Percentiles rank a stretch among this genome's conserved stretches.
Conservation (phyloP, 2,113 vertebrate genomes). For the Raja brachyura region DNA sequence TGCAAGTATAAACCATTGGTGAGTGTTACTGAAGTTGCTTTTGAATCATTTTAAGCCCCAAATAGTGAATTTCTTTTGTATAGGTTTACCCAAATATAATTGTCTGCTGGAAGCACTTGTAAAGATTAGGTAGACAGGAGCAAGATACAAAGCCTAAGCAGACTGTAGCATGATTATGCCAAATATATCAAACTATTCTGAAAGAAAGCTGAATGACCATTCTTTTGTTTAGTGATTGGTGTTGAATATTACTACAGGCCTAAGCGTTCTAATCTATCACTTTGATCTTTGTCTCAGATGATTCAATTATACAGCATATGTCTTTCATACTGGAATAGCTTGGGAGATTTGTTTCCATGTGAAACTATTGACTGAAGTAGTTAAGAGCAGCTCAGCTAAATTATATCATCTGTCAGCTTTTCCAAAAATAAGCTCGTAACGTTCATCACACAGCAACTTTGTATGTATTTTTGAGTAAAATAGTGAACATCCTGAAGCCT, state of each 20-base stretch:
- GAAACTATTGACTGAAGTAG: conserved; percentile 38
- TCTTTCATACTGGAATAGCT: conserved; percentile 27
- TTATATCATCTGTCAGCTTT: conserved; percentile 37
- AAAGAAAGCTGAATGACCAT: conserved; percentile 24
- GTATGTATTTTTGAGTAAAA: conserved; percentile 36
- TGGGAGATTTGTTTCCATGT: conserved; percentile 19
- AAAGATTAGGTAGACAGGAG: neutral
- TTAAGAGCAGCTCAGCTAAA: conserved; percentile 33
- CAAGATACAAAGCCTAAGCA: neutral
- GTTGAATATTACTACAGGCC: conserved; percentile 24
- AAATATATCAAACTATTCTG: neutral
- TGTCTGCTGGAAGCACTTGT: neutral
- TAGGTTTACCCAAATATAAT: neutral
- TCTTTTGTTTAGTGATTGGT: conserved; percentile 22
- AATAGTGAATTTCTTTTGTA: neutral
- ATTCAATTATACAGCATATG: conserved; percentile 38
- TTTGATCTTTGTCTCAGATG: conserved; percentile 37
- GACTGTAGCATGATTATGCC: neutral
- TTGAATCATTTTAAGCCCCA: neutral
- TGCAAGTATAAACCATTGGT: neutral
- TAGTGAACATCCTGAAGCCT: conserved; percentile 29
- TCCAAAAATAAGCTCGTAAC: conserved; percentile 34
- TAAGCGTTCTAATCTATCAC: conserved; percentile 33
- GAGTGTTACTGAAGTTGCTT: neutral
- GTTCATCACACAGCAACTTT: conserved; percentile 34